A percentile compares a stretch with the other conserved stretches of the same genome.
These are phyloP conservation scores for Stenolophus ochropezus DNA, from an alignment of 2,888 invertebrate species.

Conservation along the genomic window DNA sequence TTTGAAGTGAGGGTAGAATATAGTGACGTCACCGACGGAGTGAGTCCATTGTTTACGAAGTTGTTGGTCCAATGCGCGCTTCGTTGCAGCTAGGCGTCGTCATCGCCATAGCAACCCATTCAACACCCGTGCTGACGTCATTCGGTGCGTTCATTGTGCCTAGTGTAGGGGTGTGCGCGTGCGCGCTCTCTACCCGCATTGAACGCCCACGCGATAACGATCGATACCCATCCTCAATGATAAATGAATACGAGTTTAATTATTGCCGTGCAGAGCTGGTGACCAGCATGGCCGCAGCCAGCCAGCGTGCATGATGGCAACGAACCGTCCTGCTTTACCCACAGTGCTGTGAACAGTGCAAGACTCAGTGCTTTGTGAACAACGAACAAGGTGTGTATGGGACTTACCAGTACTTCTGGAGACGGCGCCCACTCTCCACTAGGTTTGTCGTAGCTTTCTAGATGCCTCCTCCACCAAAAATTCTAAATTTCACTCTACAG, in stretches of 20 bases:
- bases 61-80: neutral
- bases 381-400: neutral
- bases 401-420: neutral
- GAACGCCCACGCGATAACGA: constrained; percentile 54
- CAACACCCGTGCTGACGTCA: constrained; percentile 68
- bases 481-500: neutral
- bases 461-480: neutral
- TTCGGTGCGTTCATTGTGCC: constrained; percentile 65
- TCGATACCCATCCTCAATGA: constrained; percentile 66
- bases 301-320: neutral
- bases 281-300: neutral
- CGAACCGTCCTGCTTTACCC: neutral
- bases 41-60: neutral
- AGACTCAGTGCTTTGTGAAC: neutral
- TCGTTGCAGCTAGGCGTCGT: constrained; percentile 47
- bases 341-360: neutral
- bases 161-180: constrained; percentile 63
- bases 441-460: neutral
- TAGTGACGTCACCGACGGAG: no score
- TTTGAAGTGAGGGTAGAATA: no score
- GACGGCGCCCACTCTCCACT: neutral
- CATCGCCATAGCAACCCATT: constrained; percentile 68
- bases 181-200: constrained; percentile 65
- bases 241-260: constrained; percentile 61
- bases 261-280: constrained; percentile 28